phyloP scores from a whole-genome alignment of 2,888 invertebrate species.

The Lochmaea crataegi region DNA sequence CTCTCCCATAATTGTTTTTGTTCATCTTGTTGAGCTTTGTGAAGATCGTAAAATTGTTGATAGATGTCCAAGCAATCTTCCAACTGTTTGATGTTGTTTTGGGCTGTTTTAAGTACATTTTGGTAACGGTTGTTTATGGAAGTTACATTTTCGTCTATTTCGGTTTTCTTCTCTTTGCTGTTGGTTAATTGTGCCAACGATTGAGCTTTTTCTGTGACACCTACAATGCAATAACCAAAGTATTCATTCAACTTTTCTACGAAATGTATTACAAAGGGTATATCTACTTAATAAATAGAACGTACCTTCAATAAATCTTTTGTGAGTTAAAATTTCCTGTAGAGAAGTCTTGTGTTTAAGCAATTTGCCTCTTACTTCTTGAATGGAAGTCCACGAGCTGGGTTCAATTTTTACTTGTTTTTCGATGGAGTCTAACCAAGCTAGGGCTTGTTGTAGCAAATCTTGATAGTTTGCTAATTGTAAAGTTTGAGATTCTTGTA shows the following conservation, averaged over 20 bases:
- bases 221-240: constrained; percentile 45
- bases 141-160: constrained; percentile 77
- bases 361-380: constrained; percentile 86
- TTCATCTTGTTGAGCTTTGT: constrained; percentile 88
- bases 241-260: too few relatives aligned
- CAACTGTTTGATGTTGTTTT: constrained; percentile 76
- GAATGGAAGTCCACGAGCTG: constrained; percentile 79
- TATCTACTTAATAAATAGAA: neutral
- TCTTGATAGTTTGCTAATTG: constrained; percentile 90
- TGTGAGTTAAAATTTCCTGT: constrained; percentile 92
- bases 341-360: constrained; percentile 87
- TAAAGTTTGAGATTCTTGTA: constrained; percentile 83
- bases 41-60: constrained; percentile 87
- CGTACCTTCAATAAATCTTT: constrained; percentile 83
- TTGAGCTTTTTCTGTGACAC: constrained; percentile 89
- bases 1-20: constrained; percentile 93
- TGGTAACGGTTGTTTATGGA: constrained; percentile 84
- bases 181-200: constrained; percentile 73
- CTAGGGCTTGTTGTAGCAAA: constrained; percentile 81
- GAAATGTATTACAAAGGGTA: neutral
- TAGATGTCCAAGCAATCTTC: constrained; percentile 84
- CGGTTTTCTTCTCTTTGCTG: constrained; percentile 69
- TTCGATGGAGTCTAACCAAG: constrained; percentile 90
- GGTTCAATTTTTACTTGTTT: constrained; percentile 80
- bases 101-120: constrained; percentile 74